phyloP scores from a whole-genome alignment of 2,797 vertebrate species.

The Atherinosoma microstoma region DNA sequence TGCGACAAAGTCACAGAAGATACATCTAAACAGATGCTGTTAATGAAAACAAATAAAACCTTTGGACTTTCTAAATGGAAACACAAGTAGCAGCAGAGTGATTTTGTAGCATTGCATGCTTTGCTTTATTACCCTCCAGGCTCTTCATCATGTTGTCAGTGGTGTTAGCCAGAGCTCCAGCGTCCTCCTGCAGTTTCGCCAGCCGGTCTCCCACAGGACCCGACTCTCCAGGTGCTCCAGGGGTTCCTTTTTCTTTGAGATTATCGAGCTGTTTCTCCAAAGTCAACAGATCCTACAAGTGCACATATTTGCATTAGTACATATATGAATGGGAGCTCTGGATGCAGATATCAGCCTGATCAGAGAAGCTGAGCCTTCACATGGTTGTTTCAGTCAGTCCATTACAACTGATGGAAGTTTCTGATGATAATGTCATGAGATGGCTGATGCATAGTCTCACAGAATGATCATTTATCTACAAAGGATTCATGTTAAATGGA shows the following conservation, averaged over 20 bases:
- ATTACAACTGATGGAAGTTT: too few relatives aligned
- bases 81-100: not conserved
- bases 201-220: conserved; percentile 53
- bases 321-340: not conserved
- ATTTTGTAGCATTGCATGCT: not conserved
- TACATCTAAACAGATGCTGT: too few relatives aligned
- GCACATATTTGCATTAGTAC: conserved; percentile 18
- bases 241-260: conserved; percentile 65
- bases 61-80: too few relatives aligned
- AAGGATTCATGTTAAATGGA: too few relatives aligned
- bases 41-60: not conserved
- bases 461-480: too few relatives aligned
- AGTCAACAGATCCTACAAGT: conserved; percentile 80
- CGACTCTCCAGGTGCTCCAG: conserved; percentile 10
- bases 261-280: conserved; percentile 78
- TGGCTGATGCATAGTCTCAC: too few relatives aligned
- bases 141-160: conserved; percentile 80
- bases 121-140: conserved; percentile 83
- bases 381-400: too few relatives aligned
- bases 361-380: too few relatives aligned
- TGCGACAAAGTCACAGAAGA: not conserved
- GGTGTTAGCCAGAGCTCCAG: conserved; percentile 81
- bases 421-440: too few relatives aligned
- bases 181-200: conserved; percentile 77
- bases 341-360: not conserved